A percentile compares a stretch with the other conserved stretches of the same genome.
Evolutionary conservation across 2,797 vertebrate genomes (phyloP).

Genomic region (Sebastes elongatus): DNA sequence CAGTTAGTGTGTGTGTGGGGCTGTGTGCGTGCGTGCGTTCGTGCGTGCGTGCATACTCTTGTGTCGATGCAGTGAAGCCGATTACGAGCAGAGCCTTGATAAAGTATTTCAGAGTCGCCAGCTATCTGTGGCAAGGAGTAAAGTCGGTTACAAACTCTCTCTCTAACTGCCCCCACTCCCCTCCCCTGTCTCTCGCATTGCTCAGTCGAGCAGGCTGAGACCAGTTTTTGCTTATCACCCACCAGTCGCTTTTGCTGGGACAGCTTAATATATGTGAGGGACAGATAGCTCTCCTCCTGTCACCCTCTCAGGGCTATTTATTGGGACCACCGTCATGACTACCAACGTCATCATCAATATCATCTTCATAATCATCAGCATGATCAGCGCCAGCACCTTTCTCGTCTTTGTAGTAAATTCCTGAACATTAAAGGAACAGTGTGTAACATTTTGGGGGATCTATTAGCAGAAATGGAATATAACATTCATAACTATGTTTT

Average conservation of each 20-base stretch:
- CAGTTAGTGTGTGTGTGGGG: background rate
- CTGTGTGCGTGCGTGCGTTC: background rate
- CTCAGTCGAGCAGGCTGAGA: conserved; percentile 49
- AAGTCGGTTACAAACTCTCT: conserved; percentile 10
- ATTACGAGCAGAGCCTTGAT: conserved; percentile 29
- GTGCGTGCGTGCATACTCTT: background rate
- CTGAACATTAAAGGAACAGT: background rate
- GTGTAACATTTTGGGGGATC: too few relatives aligned
- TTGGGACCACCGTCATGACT: background rate
- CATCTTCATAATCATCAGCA: background rate
- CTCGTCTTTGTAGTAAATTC: background rate
- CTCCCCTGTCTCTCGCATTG: background rate
- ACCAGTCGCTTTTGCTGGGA: conserved; percentile 10
- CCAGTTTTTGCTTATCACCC: conserved; percentile 66
- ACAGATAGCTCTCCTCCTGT: background rate
- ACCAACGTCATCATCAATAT: background rate
- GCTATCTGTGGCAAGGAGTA: conserved; percentile 27
- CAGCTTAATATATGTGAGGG: conserved; percentile 23
- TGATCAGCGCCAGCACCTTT: background rate
- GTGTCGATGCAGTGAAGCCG: background rate
- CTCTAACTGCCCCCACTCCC: background rate
- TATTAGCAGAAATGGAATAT: too few relatives aligned
- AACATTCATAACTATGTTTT: too few relatives aligned
- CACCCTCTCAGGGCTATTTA: conserved; percentile 1
- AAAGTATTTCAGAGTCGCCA: conserved; percentile 33